Conservation (phyloP, 1,140 invertebrate genomes). For the Babylonia areolata region DNA sequence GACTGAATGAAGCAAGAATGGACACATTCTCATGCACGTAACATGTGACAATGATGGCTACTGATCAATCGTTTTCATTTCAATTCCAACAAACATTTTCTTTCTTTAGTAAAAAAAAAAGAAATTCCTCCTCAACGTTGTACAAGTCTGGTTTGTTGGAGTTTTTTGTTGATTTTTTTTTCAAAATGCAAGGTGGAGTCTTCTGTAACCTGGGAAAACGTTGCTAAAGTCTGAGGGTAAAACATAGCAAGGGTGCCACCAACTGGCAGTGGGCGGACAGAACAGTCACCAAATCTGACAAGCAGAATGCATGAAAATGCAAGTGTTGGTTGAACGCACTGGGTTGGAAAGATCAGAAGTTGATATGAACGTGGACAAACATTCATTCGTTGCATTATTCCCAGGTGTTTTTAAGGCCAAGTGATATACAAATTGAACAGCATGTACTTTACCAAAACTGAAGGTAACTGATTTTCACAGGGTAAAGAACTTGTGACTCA, state of each 20-base stretch:
- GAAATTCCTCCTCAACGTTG: no score
- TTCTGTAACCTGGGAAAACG: no score
- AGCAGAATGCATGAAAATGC: not conserved
- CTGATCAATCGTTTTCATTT: not conserved
- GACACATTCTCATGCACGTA: not conserved
- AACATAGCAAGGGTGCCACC: not conserved
- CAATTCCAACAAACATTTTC: not conserved
- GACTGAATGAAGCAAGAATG: no score
- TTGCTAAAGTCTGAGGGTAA: not conserved
- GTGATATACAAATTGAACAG: not conserved
- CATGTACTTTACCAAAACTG: conserved; percentile 3
- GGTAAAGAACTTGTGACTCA: not conserved
- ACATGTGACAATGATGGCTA: conserved; percentile 4
- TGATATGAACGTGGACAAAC: not conserved
- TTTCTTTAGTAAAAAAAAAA: no score
- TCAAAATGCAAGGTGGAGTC: no score
- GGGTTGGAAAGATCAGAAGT: conserved; percentile 3
- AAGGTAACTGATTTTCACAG: not conserved
- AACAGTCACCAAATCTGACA: not conserved
- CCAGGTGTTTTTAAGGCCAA: not conserved
- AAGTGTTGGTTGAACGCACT: not conserved
- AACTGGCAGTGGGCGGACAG: not conserved
- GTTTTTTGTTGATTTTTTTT: no score
- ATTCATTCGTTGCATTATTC: not conserved
- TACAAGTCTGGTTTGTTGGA: no score